Conservation (phyloP, 2,113 vertebrate genomes). For the Dermatemys mawii region DNA sequence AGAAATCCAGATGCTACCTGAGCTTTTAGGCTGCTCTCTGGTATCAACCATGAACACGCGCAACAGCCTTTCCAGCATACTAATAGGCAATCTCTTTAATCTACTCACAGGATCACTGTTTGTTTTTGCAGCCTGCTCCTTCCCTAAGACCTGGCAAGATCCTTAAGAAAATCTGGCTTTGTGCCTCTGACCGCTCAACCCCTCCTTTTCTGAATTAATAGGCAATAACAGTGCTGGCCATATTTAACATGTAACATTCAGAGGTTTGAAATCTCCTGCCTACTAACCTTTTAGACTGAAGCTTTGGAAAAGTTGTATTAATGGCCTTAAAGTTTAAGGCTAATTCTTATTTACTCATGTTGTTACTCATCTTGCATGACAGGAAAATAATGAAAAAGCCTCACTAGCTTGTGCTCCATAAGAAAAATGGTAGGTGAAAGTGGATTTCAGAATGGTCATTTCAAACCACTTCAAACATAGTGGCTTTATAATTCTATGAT, state of each 20-base stretch:
- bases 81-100: neutral
- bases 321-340: neutral
- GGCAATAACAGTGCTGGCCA: neutral
- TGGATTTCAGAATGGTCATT: neutral
- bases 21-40: neutral
- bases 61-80: neutral
- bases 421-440: neutral
- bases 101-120: neutral
- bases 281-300: neutral
- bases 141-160: neutral
- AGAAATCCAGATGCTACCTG: neutral
- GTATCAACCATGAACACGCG: neutral
- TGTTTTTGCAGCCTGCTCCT: neutral
- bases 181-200: neutral
- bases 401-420: neutral
- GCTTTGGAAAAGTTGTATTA: neutral
- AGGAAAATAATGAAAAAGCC: neutral
- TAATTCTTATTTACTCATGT: neutral
- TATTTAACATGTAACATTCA: neutral
- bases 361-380: neutral
- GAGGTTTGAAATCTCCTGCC: neutral
- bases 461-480: too few species aligned
- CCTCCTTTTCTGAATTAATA: neutral
- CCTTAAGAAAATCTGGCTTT: neutral
- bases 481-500: neutral